Conservation (phyloP, 2,113 vertebrate species). For the Nesoenas mayeri region DNA sequence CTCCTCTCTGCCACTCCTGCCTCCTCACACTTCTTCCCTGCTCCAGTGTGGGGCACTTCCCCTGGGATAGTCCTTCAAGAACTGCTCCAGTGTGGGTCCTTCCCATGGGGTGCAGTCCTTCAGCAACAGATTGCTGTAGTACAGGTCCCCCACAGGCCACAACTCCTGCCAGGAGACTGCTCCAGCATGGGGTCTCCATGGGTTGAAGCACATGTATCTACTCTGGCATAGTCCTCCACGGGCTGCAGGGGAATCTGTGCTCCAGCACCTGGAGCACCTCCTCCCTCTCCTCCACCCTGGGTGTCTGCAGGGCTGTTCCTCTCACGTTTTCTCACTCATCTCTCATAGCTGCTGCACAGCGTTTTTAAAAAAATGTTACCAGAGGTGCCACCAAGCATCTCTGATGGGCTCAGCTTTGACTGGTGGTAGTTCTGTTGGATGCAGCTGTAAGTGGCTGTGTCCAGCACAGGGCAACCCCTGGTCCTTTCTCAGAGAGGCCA, state of each 20-base stretch:
- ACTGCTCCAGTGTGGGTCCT: fast-evolving
- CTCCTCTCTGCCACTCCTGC: neutral
- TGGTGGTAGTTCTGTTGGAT: too few species aligned
- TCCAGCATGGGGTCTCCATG: fast-evolving
- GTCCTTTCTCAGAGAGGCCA: neutral
- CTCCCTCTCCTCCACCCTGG: neutral
- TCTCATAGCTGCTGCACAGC: neutral
- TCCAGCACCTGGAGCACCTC: fast-evolving
- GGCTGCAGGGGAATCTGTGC: neutral
- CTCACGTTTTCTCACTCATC: neutral
- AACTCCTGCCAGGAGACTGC: neutral
- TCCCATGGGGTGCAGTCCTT: fast-evolving
- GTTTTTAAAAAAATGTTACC: neutral
- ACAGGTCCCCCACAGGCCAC: too few species aligned
- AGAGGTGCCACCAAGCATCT: neutral
- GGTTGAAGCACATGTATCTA: neutral
- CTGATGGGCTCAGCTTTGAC: neutral
- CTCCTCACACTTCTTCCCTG: neutral
- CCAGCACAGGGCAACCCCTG: neutral
- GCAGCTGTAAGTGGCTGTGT: too few species aligned
- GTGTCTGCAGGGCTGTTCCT: neutral
- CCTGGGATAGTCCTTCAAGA: neutral
- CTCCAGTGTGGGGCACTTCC: neutral
- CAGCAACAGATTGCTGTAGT: neutral
- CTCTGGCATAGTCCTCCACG: neutral